Evolutionary conservation across 2,113 vertebrate genomes (phyloP), one percentile per base, ranked within the genome.

Genomic region (Tupaia tana): DNA sequence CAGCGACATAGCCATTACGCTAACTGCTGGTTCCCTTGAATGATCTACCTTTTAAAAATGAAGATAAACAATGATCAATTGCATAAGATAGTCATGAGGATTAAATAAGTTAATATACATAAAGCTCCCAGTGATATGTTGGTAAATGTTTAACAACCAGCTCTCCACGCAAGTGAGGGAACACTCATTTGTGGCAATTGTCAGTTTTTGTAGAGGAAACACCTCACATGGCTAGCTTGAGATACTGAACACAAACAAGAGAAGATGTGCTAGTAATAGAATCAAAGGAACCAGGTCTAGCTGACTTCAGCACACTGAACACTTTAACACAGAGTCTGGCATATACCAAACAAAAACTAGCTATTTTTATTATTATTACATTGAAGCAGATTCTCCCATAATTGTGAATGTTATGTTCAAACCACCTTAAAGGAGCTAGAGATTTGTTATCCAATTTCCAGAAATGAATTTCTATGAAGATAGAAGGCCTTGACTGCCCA

Each of bases 71-170:
- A 78, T 66, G 24, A 89, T 67, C 52, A 78, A 43, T 64, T 64
- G 86, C 29, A 69, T 74, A 34, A 86, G 9, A 79, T 29, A 83
- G 27, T 56, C 43, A 82, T 9, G 19, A 95, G 7, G 58, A 83
- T 78, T 90, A 92, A 93, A 18, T 87, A 83, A 93, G 16, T 19
- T 75, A 77, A 89, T 59, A 83, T 61, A 96, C 31, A 84, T 59
- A 92, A 95, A 86, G 31, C 25, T 94, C 58, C 66, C 64, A 86
- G 16, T 66, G 34, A 31, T 19, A 19, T 54, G 56, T 29, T 90
- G 61, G 12, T 59, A 77, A 80, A 86, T 54, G 69, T 58, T 90
- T 82, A 75, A 90, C 16, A 74, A 94, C 29, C 74, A 88, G 73
- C 12, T 93, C 11, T 80, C n/a, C 22, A 66, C 9, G 11, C 43